A percentile compares a stretch with the other conserved stretches of the same genome.
Evolutionary conservation across 2,888 invertebrate genomes (phyloP).

Genomic region (Trypoxylon attenuatum): DNA sequence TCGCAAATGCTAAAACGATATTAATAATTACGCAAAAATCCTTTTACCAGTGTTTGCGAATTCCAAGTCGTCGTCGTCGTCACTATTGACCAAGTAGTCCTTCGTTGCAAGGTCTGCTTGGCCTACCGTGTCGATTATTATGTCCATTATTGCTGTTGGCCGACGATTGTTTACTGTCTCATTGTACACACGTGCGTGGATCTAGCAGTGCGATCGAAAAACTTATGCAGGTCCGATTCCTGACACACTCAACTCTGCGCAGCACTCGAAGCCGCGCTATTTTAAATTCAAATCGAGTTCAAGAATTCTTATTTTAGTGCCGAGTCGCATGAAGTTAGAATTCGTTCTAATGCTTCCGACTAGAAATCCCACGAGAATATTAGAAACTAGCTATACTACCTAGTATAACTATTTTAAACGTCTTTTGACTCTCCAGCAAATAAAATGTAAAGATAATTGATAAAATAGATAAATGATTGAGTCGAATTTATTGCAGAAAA

Average conservation of each 20-base stretch:
- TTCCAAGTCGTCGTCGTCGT: conserved; percentile 57
- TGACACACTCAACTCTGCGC: background rate
- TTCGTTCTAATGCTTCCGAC: no score
- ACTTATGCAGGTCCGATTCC: background rate
- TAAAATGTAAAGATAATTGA: no score
- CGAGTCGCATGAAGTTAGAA: no score
- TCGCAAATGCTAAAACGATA: background rate
- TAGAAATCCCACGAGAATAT: background rate
- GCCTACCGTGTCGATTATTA: conserved; percentile 78
- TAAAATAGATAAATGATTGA: no score
- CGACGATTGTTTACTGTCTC: conserved; percentile 17
- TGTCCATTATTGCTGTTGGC: conserved; percentile 75
- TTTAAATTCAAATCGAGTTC: background rate
- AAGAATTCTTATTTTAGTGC: no score
- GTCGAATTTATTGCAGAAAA: no score
- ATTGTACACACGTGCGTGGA: background rate
- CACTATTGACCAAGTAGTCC: conserved; percentile 68
- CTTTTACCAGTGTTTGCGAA: conserved; percentile 43
- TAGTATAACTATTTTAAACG: no score
- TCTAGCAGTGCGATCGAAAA: background rate
- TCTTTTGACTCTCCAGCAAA: no score
- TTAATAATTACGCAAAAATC: no score
- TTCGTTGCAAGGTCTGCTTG: conserved; percentile 74
- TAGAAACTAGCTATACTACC: no score
- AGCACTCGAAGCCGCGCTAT: background rate